Evolutionary conservation across 2,113 vertebrate genomes (phyloP), one percentile per base, ranked within the genome.

Genomic region (Myiopsitta monachus): DNA sequence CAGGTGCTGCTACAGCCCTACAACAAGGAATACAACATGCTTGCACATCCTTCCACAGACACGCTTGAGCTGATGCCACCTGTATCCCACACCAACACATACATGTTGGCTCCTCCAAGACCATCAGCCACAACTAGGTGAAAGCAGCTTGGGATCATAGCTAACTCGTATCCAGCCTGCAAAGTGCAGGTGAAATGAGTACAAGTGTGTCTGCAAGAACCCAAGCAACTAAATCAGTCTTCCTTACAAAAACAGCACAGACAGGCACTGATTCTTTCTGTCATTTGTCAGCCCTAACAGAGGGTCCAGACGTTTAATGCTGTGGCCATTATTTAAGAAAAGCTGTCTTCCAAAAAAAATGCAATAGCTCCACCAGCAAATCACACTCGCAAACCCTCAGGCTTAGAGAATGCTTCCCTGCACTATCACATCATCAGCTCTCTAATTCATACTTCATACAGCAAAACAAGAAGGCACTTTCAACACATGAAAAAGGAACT

Each of bases 51-150:
- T 57, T 49, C 39, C 7, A 1, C 46, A 46, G 67, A 27, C 38
- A 28, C 2, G 0, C 26, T 7, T 26, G 16, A 43, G 36, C 54
- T 74, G 51, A 47, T 49, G 43, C 16, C 22, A 55, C 31, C 51
- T 46, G 55, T 14, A 41, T 41, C 36, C 67, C 46, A 59, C 55
- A 44, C 19, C 14, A 57, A 16, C 31, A 66, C 49, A 33, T 3
- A 1, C 11, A 11, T 4, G 18, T 14, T 36, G 18, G 31, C 12
- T 89, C 62, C 61, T 75, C 31, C 39, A 39, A 24, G 21, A 54
- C 23, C 46, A 55, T 31, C 14, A 57, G 15, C 31, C 39, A 69
- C 2, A 0, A 47, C 0, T 1, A 66, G 49, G 33, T 18, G 64
- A 85, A 88, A 85, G 59, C 43, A 67, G 61, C 23, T 39, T 27